Conservation (phyloP, 2,888 invertebrate species). For the Drosophila multiciliata region DNA sequence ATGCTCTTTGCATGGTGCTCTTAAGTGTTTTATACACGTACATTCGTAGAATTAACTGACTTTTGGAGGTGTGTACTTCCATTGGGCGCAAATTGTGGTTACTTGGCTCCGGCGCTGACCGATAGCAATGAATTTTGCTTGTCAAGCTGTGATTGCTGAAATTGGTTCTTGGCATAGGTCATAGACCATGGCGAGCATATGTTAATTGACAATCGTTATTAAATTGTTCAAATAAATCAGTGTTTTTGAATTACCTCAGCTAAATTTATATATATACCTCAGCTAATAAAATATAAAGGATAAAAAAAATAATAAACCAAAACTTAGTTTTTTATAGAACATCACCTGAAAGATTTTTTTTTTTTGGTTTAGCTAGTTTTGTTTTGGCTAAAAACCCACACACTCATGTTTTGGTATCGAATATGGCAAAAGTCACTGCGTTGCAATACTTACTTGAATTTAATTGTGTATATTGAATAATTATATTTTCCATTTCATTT, state of each 20-base stretch:
- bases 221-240: not conserved
- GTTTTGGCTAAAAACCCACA: not conserved
- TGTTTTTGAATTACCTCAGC: not conserved
- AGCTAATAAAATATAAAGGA: not conserved
- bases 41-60: not conserved
- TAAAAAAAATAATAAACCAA: not conserved
- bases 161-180: conserved; percentile 58
- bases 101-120: conserved; percentile 19
- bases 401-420: not conserved
- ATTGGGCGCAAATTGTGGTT: conserved; percentile 1
- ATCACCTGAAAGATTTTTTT: not conserved
- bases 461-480: not conserved
- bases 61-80: conserved; percentile 44
- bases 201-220: conserved; percentile 22
- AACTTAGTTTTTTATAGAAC: not conserved
- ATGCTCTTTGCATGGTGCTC: conserved; percentile 23
- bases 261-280: too few relatives aligned
- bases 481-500: not conserved
- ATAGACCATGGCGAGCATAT: conserved; percentile 49
- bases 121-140: conserved; percentile 24
- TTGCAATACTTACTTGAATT: not conserved
- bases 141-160: conserved; percentile 20
- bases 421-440: not conserved
- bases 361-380: not conserved
- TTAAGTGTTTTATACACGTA: conserved; percentile 4